A percentile compares a stretch with the other conserved stretches of the same genome.
These are phyloP conservation scores for Slavum lentiscoides DNA, from an alignment of 2,888 invertebrate species.

Conservation along the genomic window DNA sequence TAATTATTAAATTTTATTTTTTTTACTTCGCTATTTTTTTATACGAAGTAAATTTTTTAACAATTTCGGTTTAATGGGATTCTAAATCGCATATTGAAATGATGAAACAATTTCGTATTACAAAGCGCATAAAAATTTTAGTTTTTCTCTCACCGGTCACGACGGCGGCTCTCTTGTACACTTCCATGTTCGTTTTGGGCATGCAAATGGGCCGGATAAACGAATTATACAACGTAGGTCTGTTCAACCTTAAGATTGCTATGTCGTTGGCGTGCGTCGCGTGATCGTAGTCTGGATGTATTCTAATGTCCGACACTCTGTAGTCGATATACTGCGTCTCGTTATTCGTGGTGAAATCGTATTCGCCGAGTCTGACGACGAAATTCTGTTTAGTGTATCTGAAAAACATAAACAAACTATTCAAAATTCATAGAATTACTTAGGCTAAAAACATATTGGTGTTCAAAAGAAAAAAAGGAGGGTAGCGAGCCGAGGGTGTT, in stretches of 20 bases:
- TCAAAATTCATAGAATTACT: too few relatives aligned
- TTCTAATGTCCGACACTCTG: conserved; percentile 68
- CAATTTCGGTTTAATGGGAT: too few relatives aligned
- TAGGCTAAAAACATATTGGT: too few relatives aligned
- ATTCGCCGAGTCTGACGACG: conserved; percentile 77
- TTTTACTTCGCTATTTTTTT: too few relatives aligned
- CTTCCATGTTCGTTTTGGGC: conserved; percentile 68
- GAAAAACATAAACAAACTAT: conserved; percentile 54
- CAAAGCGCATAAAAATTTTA: too few relatives aligned
- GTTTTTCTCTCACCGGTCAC: conserved; percentile 57
- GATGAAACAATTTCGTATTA: too few relatives aligned
- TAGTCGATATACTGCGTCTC: conserved; percentile 75
- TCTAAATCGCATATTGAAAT: too few relatives aligned
- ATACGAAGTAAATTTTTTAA: too few relatives aligned
- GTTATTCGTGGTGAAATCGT: conserved; percentile 70
- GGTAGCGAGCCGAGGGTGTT: too few relatives aligned
- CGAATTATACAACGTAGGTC: conserved; percentile 71
- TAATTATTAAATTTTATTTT: too few relatives aligned
- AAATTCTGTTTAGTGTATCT: conserved; percentile 68
- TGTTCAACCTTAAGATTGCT: conserved; percentile 71
- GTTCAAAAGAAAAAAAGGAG: too few relatives aligned
- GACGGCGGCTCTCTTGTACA: conserved; percentile 57
- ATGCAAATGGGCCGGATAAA: conserved; percentile 86
- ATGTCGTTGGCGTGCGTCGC: conserved; percentile 77
- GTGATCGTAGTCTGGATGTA: conserved; percentile 71